Conservation (phyloP, 2,888 invertebrate species). For the Capitulum mitella region DNA sequence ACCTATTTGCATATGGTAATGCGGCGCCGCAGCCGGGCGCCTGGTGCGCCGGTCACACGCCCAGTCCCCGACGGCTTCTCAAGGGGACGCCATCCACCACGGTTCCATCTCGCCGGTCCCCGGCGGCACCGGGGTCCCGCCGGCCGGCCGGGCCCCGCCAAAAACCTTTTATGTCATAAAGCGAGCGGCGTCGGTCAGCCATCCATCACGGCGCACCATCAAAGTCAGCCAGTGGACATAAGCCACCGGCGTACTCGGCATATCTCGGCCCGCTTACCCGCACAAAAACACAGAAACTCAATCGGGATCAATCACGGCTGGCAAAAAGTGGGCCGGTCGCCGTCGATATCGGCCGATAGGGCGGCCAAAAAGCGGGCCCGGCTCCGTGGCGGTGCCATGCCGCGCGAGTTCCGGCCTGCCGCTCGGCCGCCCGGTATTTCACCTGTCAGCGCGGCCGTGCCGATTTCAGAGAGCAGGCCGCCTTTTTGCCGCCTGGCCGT, state of each 20-base stretch:
- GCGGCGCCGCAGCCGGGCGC: not conserved
- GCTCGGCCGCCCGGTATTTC: not conserved
- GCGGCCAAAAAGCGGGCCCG: not conserved
- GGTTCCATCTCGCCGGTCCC: no score
- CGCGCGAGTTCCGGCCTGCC: not conserved
- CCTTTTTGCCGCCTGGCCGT: constrained; percentile 6
- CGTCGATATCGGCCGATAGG: constrained; percentile 20
- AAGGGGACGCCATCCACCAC: no score
- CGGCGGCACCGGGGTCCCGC: no score
- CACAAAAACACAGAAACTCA: constrained; percentile 12
- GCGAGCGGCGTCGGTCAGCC: not conserved
- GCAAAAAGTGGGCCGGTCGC: not conserved
- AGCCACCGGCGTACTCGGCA: constrained; percentile 12
- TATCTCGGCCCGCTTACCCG: constrained; percentile 7
- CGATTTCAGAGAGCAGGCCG: not conserved
- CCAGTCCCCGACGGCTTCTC: no score
- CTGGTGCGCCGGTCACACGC: no score
- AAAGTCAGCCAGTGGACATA: constrained; percentile 19
- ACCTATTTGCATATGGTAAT: constrained; percentile 12
- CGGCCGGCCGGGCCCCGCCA: not conserved
- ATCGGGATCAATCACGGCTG: constrained; percentile 14
- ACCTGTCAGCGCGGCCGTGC: not conserved
- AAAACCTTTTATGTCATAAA: constrained; percentile 25
- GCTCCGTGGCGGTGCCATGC: not conserved
- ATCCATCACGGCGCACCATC: not conserved